Evolutionary conservation across 1,140 invertebrate species (phyloP).

Genomic region (Periplaneta americana): DNA sequence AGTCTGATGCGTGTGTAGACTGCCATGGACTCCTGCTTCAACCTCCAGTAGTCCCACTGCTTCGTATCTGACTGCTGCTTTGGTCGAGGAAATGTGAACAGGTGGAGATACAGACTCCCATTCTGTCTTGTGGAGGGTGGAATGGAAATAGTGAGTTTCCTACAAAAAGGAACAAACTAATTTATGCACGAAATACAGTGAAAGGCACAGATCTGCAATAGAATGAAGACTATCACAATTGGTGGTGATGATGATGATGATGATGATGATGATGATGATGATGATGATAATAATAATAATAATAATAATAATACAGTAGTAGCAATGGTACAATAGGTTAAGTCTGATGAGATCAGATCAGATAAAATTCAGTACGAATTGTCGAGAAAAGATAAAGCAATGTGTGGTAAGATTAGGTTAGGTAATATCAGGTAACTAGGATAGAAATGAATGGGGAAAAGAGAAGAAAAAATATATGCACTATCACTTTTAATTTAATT

Average conservation of each 20-base stretch:
- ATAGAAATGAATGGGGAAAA: too few relatives aligned
- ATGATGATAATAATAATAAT: not conserved
- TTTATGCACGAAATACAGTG: not conserved
- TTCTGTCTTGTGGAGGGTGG: slow-evolving; percentile 66
- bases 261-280: not conserved
- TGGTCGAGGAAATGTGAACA: slow-evolving; percentile 44
- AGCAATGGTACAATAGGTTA: not conserved
- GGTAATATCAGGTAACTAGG: too few relatives aligned
- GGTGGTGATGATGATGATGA: not conserved
- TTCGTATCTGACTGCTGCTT: slow-evolving; percentile 28
- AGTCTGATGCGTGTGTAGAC: slow-evolving; percentile 52
- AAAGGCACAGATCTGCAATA: not conserved
- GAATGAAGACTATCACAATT: not conserved
- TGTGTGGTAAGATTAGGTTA: too few relatives aligned
- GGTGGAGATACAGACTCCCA: slow-evolving; percentile 67
- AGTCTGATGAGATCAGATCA: too few relatives aligned
- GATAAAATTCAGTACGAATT: too few relatives aligned
- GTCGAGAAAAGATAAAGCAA: too few relatives aligned
- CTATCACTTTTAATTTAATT: too few relatives aligned
- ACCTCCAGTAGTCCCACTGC: slow-evolving; percentile 26
- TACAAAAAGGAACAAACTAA: slow-evolving; percentile 31
- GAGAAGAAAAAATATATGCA: too few relatives aligned
- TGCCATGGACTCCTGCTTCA: slow-evolving; percentile 43
- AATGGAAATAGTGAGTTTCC: slow-evolving; percentile 54
- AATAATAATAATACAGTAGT: too few relatives aligned